Percentiles rank a stretch among this genome's conserved stretches.
Conservation (phyloP, 1,140 invertebrate species). For the Mactra quadrangularis region DNA sequence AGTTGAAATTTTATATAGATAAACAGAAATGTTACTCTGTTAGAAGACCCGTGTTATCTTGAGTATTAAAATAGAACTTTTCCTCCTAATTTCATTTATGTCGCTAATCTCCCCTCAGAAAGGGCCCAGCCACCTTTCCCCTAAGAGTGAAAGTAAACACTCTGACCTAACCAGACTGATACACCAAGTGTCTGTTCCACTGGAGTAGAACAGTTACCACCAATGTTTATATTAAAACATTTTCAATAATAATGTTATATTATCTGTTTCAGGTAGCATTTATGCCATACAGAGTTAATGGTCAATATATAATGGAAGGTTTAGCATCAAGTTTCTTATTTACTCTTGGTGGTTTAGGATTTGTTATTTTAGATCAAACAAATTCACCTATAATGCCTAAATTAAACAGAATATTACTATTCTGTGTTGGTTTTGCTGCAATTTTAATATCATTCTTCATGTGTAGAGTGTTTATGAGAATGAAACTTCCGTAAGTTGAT, state of each 20-base stretch:
- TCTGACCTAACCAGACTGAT: no score
- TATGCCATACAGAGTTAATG: conserved; percentile 99
- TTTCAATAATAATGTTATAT: neutral
- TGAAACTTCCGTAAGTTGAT: conserved; percentile 96
- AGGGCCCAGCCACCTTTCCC: no score
- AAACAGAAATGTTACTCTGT: no score
- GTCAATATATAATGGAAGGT: conserved; percentile 99
- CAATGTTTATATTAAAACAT: no score
- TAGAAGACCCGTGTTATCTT: no score
- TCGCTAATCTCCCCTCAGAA: no score
- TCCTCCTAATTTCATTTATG: no score
- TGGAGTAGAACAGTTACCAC: no score
- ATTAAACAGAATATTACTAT: conserved; percentile 95
- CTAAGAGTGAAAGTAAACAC: no score
- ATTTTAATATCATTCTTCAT: conserved; percentile 97
- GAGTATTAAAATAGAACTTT: no score
- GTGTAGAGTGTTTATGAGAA: conserved; percentile 99
- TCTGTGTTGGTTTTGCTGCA: conserved; percentile 96
- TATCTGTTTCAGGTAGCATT: conserved; percentile 92
- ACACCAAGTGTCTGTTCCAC: no score
- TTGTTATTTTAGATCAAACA: conserved; percentile 97
- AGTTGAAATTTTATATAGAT: no score
- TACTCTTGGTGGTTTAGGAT: conserved; percentile 96
- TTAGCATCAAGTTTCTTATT: conserved; percentile 98
- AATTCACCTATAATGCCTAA: conserved; percentile 96